Conservation (phyloP, 2,888 invertebrate species). For the Mantis religiosa region DNA sequence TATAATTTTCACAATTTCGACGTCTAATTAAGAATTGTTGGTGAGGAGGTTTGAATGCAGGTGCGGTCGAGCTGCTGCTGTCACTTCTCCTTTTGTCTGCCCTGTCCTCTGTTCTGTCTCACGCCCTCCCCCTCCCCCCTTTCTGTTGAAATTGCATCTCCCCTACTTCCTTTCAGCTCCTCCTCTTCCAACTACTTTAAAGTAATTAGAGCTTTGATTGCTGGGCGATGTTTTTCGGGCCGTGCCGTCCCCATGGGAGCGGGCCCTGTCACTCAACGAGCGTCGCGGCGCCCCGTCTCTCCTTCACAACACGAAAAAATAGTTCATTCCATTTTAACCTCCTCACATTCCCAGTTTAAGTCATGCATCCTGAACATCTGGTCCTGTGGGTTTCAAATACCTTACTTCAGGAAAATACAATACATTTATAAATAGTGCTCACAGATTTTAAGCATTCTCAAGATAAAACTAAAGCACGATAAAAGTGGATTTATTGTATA, state of each 20-base stretch:
- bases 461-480: too few relatives aligned
- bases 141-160: background rate
- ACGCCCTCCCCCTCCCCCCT: constrained; percentile 9
- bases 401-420: too few relatives aligned
- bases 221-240: constrained; percentile 38
- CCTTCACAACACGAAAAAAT: background rate
- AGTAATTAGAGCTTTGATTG: constrained; percentile 45
- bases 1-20: too few relatives aligned
- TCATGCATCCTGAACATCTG: too few relatives aligned
- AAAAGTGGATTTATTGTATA: too few relatives aligned
- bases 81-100: background rate
- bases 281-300: background rate
- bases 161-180: constrained; percentile 15
- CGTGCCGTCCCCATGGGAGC: constrained; percentile 18
- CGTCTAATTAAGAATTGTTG: too few relatives aligned
- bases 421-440: too few relatives aligned
- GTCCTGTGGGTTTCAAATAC: too few relatives aligned
- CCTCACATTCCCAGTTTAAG: too few relatives aligned
- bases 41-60: background rate
- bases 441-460: too few relatives aligned
- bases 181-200: constrained; percentile 40
- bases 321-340: background rate
- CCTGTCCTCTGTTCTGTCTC: constrained; percentile 2
- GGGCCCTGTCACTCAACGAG: constrained; percentile 25
- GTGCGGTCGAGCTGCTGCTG: background rate